Conservation (phyloP, 2,113 vertebrate genomes). For the Aleadryas rufinucha region DNA sequence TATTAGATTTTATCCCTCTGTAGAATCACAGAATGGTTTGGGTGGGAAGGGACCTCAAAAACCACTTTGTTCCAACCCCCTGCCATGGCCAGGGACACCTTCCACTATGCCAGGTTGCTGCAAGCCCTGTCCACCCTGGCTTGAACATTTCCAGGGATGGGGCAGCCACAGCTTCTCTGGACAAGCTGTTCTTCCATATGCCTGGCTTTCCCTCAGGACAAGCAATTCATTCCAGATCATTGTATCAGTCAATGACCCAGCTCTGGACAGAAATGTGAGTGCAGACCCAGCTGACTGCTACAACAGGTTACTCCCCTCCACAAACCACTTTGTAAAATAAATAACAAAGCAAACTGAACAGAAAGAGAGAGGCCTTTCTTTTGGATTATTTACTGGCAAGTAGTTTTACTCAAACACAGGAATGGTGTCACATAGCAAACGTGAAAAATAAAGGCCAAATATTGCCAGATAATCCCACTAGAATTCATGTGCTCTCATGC, state of each 20-base stretch:
- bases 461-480: neutral
- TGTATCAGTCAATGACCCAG: neutral
- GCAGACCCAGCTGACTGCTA: neutral
- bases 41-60: neutral
- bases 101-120: neutral
- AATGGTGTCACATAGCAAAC: neutral
- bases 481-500: neutral
- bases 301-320: neutral
- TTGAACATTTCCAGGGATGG: neutral
- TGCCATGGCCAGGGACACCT: neutral
- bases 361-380: neutral
- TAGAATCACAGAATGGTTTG: neutral
- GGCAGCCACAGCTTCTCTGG: neutral
- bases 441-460: neutral
- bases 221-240: neutral
- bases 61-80: neutral
- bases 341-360: neutral
- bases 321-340: neutral
- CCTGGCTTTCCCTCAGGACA: neutral
- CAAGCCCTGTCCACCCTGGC: fast-evolving
- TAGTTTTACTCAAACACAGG: neutral
- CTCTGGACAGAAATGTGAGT: neutral
- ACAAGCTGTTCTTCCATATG: neutral
- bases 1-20: neutral
- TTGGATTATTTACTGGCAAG: neutral